A percentile compares a stretch with the other conserved stretches of the same genome.
Evolutionary conservation across 2,888 invertebrate genomes (phyloP).

Genomic region (Orchestes rusci): DNA sequence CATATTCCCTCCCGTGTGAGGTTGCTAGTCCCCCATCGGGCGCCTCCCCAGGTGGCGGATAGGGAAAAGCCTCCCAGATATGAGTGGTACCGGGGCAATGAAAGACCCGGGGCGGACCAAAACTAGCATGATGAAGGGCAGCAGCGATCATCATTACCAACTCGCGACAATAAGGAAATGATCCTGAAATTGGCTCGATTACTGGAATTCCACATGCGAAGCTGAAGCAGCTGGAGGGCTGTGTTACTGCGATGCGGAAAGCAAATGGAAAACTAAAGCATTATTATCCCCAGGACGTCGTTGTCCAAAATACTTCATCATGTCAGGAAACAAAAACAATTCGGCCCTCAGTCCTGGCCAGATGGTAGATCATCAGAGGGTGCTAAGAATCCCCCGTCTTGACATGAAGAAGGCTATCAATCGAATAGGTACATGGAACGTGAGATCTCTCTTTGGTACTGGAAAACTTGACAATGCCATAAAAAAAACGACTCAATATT

Average conservation of each 20-base stretch:
- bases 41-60: too few relatives aligned
- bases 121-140: slow-evolving; percentile 12
- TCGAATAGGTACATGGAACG: too few relatives aligned
- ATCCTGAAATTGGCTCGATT: slow-evolving; percentile 3
- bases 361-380: too few relatives aligned
- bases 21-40: too few relatives aligned
- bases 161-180: slow-evolving; percentile 7
- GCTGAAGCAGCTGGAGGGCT: slow-evolving; percentile 7
- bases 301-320: slow-evolving; percentile 4
- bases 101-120: too few relatives aligned
- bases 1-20: too few relatives aligned
- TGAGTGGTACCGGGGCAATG: too few relatives aligned
- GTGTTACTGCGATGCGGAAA: slow-evolving; percentile 13
- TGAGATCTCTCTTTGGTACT: slow-evolving; percentile 1
- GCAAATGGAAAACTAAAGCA: slow-evolving; percentile 11
- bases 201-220: not conserved
- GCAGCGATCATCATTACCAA: slow-evolving; percentile 14
- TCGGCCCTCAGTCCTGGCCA: slow-evolving; percentile 1
- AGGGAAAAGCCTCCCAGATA: too few relatives aligned
- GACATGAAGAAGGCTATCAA: too few relatives aligned
- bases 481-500: too few relatives aligned
- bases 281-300: not conserved
- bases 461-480: slow-evolving; percentile 1
- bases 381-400: too few relatives aligned
- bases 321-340: slow-evolving; percentile 2